A percentile compares a stretch with the other conserved stretches of the same genome.
Evolutionary conservation across 2,113 vertebrate species (phyloP).

Genomic region (Ardeotis arabs): DNA sequence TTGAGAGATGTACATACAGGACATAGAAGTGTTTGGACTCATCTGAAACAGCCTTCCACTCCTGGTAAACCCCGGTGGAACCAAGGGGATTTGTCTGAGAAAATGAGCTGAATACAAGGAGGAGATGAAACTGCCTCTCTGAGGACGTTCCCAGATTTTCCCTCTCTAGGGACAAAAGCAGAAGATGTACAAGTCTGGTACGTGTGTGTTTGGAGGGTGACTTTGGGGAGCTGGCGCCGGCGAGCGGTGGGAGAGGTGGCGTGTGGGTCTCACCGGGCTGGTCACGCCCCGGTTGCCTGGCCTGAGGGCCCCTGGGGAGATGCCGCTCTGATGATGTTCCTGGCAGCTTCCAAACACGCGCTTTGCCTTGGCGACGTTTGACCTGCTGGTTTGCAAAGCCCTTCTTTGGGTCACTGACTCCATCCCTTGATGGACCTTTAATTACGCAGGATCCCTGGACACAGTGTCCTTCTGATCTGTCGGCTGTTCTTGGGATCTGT

Average conservation of each 20-base stretch:
- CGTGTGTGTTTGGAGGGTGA: accelerated
- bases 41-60: neutral
- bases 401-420: neutral
- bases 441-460: neutral
- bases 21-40: neutral
- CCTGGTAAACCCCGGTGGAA: neutral
- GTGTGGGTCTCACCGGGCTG: accelerated
- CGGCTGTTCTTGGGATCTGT: neutral
- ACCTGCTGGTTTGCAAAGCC: neutral
- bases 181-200: neutral
- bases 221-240: neutral
- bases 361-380: neutral
- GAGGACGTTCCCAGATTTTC: neutral
- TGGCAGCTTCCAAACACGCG: neutral
- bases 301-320: neutral
- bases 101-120: neutral
- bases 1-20: neutral
- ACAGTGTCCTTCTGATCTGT: neutral
- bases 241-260: neutral
- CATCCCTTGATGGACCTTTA: neutral
- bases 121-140: neutral
- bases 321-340: neutral
- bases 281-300: neutral
- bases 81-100: neutral
- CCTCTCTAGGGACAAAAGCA: neutral